These are phyloP conservation scores for Poecilus cupreus DNA, from an alignment of 2,888 invertebrate species.

Conservation along the genomic window DNA sequence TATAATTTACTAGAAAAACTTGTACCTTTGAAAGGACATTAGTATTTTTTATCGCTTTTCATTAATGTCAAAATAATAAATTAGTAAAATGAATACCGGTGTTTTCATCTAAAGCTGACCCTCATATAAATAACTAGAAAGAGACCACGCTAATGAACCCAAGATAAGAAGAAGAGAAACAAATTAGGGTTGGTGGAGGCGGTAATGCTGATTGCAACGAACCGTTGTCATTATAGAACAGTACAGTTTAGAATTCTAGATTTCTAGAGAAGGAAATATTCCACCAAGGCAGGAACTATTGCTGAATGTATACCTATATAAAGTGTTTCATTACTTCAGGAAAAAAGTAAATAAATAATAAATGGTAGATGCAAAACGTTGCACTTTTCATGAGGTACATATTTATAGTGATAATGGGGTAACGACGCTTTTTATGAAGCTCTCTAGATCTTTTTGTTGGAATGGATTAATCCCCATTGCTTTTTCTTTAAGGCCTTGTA, in stretches of 20 bases:
- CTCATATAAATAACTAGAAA: slow-evolving; percentile 23
- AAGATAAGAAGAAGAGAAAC: slow-evolving; percentile 26
- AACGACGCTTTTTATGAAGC: too few relatives aligned
- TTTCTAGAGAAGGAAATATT: neutral
- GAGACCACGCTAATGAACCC: slow-evolving; percentile 20
- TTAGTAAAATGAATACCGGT: slow-evolving; percentile 15
- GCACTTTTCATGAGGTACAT: too few relatives aligned
- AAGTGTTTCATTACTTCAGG: too few relatives aligned
- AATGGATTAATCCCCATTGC: too few relatives aligned
- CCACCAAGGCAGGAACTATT: too few relatives aligned
- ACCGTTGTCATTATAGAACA: neutral
- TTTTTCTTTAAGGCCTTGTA: too few relatives aligned
- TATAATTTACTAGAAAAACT: neutral
- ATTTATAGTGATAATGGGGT: too few relatives aligned
- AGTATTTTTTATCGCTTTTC: neutral
- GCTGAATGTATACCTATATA: too few relatives aligned
- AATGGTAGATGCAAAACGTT: too few relatives aligned
- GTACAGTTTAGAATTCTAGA: neutral
- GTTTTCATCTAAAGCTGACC: slow-evolving; percentile 24
- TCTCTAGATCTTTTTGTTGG: too few relatives aligned
- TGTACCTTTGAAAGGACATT: neutral
- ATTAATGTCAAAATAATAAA: slow-evolving; percentile 34
- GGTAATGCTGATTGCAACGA: slow-evolving; percentile 9
- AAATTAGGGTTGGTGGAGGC: slow-evolving; percentile 16
- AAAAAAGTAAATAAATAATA: too few relatives aligned